Evolutionary conservation across 92 coral and sea anemone genomes (phyloP), one percentile per base, ranked within the genome.

Genomic region (Isaurus tuberculatus): DNA sequence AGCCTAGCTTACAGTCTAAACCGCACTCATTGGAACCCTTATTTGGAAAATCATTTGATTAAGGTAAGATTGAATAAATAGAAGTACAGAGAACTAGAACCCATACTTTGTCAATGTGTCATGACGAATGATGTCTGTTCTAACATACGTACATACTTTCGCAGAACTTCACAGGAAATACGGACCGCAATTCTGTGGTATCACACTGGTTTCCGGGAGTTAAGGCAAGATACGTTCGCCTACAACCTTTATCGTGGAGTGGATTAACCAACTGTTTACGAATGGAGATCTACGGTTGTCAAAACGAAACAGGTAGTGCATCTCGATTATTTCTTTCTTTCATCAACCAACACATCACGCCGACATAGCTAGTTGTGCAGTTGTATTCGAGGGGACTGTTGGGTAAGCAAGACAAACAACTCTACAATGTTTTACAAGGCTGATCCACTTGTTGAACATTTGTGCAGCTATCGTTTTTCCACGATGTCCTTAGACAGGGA

Each of bases 261-360:
- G 98, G 98, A 10, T 88, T 94, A 23, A 95, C 98, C 19, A 95
- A 95, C 87, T 95, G 98, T 65, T 63, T 95, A 91, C 85, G 98
- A 63, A 77, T 95, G 51, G 98, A 95, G 65, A 84, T 95, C n/a
- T 95, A 78, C 75, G 98, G 96, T 20, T 95, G 98, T 53, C 83
- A 83, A 55, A 85, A 91, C 68, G 94, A 77, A 13, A 58, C 70
- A 77, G 82, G 82, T 77, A 27, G 69, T 17, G 9, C 7, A n/a
- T 19, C 26, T 0, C 4, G 6, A 19, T 11, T 10, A 46, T 0
- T 1, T 8, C 16, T 46, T 46, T 6, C 53, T 11, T 46, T 46
- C 11, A n/a, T 8, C 63, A n/a, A 26, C 27, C 26, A 22, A 55
- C 5, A 2, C 5, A 5, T 3, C 63, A 55, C 1, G 11, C 28